Base-by-base conservation (phyloP, 2,888 invertebrate species). In the Chrysina gloriosa region DNA sequence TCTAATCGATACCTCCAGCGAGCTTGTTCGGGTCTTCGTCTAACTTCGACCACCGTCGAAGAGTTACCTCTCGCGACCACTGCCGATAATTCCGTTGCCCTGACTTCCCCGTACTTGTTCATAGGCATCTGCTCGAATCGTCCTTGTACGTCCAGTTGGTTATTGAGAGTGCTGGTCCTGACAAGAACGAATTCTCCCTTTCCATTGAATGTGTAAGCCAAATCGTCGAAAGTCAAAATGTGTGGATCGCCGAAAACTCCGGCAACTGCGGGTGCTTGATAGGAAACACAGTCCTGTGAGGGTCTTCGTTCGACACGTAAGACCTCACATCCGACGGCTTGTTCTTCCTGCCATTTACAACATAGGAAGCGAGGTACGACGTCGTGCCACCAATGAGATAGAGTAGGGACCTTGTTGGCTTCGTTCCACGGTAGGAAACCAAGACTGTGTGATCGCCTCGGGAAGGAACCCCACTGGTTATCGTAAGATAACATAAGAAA, bases 321-420 rank as follows among this genome's bases (percentile, higher is more conserved):
- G 0, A 95, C 95, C 85, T 97, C 96, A 79, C 98, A 98, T 52
- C 96, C 95, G 14, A 97, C 94, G 0, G 95, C 90, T 77, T 96
- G 94, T 79, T 95, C 95, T n/a, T 71, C 70, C 82, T 95, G 94
- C 96, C 97, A 98, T 79, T 92, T 85, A 79, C 98, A 98, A 80
- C 98, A 98, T 71, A 94, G 89, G 81, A 96, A 97, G 85, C 94
- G 96, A 0, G 98, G 96, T 73, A 94, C 91, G 85, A 96, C 91
- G 78, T 99, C 98, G 79, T 97, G 94, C 85, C 92, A 93, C 96
- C 97, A 98, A 81, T 97, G 94, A 1, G 97, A 98, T 65, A 98
- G 83, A 0, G 94, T 94, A 1, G 98, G 98, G 70, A 94, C 93
- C 85, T 97, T 96, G 80, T 95, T 95, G 42, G 96, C 94, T 81